Evolutionary conservation across 2,888 invertebrate genomes (phyloP).

Genomic region (Acanthosoma haemorrhoidale): DNA sequence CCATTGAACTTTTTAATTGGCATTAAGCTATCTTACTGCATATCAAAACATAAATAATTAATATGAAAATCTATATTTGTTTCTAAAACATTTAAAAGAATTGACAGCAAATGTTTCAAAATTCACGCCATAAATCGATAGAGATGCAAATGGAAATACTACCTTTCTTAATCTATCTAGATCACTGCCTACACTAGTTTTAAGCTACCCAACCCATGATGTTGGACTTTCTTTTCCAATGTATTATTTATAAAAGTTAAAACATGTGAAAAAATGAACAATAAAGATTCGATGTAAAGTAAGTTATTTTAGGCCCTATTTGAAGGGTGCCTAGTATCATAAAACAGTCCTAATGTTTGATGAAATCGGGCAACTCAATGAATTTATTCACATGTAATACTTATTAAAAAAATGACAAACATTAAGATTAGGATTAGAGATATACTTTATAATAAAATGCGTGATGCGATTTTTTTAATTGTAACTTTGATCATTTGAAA

Average conservation of each 20-base stretch:
- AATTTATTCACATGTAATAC: not conserved
- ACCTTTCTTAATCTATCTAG: not conserved
- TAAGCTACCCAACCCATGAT: not conserved
- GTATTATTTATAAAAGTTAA: not conserved
- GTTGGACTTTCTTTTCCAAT: not conserved
- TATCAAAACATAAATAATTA: not conserved
- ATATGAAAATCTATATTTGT: not conserved
- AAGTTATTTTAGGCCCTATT: not conserved
- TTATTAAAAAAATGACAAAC: not conserved
- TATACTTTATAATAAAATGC: not conserved
- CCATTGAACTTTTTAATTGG: not conserved
- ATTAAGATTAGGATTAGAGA: not conserved
- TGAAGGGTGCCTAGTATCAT: not conserved
- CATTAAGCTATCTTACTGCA: not conserved
- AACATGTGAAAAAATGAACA: not conserved
- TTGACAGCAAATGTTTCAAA: not conserved
- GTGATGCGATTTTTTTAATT: not conserved
- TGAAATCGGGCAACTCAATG: not conserved
- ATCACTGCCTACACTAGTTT: not conserved
- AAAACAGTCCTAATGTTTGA: not conserved
- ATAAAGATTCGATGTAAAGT: slow-evolving; percentile 4
- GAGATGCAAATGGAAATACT: not conserved
- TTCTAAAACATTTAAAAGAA: not conserved
- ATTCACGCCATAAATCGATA: not conserved
- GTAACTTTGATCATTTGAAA: not conserved